Evolutionary conservation across 2,888 invertebrate species (phyloP), one percentile per base, ranked within the genome.

Genomic region (Aporophyla lueneburgensis): DNA sequence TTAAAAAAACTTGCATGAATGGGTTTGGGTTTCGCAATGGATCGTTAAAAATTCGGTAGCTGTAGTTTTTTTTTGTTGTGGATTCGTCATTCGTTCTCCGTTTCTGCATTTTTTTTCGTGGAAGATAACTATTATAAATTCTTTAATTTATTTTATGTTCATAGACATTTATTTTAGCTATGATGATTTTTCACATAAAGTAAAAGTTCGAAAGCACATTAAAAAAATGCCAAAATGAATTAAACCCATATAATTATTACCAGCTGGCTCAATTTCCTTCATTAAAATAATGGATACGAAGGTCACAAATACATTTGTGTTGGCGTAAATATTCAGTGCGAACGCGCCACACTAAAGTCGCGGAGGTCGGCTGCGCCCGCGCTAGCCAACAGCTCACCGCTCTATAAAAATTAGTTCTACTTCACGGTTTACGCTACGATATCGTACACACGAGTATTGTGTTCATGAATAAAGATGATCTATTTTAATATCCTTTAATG

Each of bases 281-380:
- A 80, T 83, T 74, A 72, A 21, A 56, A 74, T 78, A 83, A 84
- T 86, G 75, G 81, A 80, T 84, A 59, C 81, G 86, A 88, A 89
- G 88, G 88, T 87, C 86, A 84, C 80, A 82, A 33, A 82, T 74
- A 78, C 33, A 83, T 87, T 78, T 81, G 84, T 88, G 87, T 88
- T 80, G 82, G 85, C 77, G 87, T 89, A 89, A 91, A 89, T 90
- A 89, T 89, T 88, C 87, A 88, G 87, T 80, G 85, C 81, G 77
- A 86, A 76, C 87, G 89, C 79, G 80, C 79, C 67, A 70, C 77
- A 78, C 76, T 76, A 66, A 78, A 74, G 75, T 19, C 70, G 70
- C n/a, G 70, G 81, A 87, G 89, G 86, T 84, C 84, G 67, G 66
- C 46, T 71, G 74, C 76, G 78, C 74, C 62, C 51, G 81, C 80